Percentiles rank a stretch among this genome's conserved stretches.
Conservation (phyloP, 2,113 vertebrate species). For the Salvelinus namaycush region DNA sequence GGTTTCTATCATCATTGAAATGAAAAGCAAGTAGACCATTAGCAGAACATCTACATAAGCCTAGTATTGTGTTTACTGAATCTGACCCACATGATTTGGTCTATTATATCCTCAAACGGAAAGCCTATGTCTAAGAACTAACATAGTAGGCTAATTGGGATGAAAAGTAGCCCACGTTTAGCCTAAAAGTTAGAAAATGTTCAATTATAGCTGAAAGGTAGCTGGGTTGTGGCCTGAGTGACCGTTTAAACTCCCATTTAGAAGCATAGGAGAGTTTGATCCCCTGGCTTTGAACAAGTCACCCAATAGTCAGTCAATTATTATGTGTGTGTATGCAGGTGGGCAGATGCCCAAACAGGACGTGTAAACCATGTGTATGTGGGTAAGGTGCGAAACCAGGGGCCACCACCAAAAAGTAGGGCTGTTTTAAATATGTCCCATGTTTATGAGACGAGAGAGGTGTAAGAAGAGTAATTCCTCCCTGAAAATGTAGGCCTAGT, state of each 20-base stretch:
- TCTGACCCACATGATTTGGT: no score
- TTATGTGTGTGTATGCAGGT: background rate
- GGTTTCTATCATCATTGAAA: conserved; percentile 31
- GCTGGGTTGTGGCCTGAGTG: no score
- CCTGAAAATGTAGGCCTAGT: background rate
- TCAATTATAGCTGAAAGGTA: background rate
- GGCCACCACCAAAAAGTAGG: conserved; percentile 8
- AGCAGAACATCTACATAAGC: background rate
- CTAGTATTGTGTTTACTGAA: no score
- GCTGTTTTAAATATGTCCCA: background rate
- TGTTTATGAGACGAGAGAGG: conserved; percentile 25
- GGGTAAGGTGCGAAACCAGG: background rate
- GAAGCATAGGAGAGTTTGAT: no score
- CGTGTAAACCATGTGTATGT: background rate
- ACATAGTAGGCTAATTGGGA: background rate
- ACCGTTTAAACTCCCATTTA: no score
- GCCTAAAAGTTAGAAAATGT: background rate
- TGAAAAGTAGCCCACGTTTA: background rate
- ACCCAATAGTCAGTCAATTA: background rate
- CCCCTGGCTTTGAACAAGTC: background rate
- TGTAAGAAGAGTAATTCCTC: background rate
- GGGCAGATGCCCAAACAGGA: background rate
- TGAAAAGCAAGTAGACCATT: conserved; percentile 8
- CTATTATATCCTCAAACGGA: no score
- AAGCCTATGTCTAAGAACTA: background rate